phyloP scores from a whole-genome alignment of 2,888 invertebrate genomes.

The Troides oblongomaculatus region DNA sequence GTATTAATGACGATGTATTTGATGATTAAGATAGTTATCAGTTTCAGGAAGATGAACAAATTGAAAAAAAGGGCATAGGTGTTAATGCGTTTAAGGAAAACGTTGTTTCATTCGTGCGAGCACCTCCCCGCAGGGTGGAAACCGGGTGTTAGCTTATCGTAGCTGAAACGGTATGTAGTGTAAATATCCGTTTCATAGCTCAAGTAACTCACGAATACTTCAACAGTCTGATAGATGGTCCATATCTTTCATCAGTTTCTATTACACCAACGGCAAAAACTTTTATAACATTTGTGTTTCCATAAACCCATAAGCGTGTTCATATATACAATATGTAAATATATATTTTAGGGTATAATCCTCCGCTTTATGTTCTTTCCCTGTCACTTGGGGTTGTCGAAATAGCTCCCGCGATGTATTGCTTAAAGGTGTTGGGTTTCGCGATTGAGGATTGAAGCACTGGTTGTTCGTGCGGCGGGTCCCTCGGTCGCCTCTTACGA shows the following conservation, averaged over 20 bases:
- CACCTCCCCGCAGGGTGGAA: background rate
- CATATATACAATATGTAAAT: background rate
- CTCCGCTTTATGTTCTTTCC: conserved; percentile 13
- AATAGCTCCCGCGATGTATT: conserved; percentile 21
- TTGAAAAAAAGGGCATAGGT: background rate
- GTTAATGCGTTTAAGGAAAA: background rate
- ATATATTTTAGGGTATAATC: conserved; percentile 1
- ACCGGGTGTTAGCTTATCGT: background rate
- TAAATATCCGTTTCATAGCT: background rate
- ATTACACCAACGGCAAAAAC: conserved; percentile 19
- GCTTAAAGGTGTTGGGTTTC: conserved; percentile 2
- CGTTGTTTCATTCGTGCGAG: background rate
- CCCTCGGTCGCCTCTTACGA: conserved; percentile 34
- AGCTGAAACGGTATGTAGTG: background rate
- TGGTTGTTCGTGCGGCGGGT: conserved; percentile 21
- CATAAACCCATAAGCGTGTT: background rate
- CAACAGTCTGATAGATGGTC: background rate
- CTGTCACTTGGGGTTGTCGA: conserved; percentile 19
- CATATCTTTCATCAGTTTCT: background rate
- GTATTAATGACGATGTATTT: background rate
- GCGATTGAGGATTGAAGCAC: conserved; percentile 8
- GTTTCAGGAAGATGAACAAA: background rate
- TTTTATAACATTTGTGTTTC: background rate
- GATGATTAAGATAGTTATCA: background rate
- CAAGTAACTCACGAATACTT: background rate